phyloP scores from a whole-genome alignment of 2,797 vertebrate genomes.

The Heliangelus exortis region DNA sequence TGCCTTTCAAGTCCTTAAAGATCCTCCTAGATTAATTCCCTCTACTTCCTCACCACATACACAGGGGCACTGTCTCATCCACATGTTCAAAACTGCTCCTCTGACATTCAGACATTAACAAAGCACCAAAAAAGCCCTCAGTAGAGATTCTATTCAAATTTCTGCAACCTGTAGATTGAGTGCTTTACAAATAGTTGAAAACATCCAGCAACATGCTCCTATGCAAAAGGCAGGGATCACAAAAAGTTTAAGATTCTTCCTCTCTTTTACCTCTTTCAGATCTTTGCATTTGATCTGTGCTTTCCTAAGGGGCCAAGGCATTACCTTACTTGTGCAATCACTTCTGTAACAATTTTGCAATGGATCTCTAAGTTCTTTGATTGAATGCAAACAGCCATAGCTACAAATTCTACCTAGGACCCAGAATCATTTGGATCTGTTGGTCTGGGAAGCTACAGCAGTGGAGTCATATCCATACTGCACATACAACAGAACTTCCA shows the following conservation, averaged over 20 bases:
- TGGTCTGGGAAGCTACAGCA: not conserved
- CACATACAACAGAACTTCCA: not conserved
- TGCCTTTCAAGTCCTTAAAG: not conserved
- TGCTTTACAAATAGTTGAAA: not conserved
- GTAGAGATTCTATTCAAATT: not conserved
- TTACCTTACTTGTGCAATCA: not conserved
- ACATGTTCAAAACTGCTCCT: not conserved
- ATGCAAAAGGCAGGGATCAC: not conserved
- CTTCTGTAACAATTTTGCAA: not conserved
- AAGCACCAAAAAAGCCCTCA: not conserved
- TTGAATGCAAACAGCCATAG: not conserved
- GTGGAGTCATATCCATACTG: not conserved
- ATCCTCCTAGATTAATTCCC: not conserved
- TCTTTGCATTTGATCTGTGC: not conserved
- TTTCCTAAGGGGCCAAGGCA: not conserved
- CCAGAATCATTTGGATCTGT: not conserved
- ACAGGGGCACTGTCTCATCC: too few relatives aligned
- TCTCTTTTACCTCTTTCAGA: not conserved
- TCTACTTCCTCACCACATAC: not conserved
- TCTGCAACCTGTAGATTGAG: not conserved
- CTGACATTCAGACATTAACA: not conserved
- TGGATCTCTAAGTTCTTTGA: not conserved
- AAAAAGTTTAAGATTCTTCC: not conserved
- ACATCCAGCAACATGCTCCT: not conserved
- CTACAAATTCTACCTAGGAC: not conserved